Evolutionary conservation across 2,113 vertebrate genomes (phyloP), one percentile per base, ranked within the genome.

Genomic region (Pandion haliaetus): DNA sequence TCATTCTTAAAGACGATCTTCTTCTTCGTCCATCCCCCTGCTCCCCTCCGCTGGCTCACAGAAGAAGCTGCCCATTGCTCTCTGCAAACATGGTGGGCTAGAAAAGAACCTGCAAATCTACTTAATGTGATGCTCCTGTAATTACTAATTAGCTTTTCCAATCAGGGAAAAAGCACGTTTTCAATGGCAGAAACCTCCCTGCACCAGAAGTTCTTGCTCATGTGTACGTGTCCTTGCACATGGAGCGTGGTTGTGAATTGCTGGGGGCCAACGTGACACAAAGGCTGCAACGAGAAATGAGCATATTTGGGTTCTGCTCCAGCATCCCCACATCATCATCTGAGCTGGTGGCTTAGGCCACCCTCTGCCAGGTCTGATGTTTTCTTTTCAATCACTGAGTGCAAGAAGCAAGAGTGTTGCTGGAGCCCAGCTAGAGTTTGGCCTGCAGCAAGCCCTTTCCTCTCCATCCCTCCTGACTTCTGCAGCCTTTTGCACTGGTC

Each of bases 1-100:
- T 84, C 90, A 76, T 97, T 85, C 97, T 97, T 96, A 72, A 94
- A 97, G 96, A 90, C 8, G 9, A 47, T 67, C 28, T 80, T 85
- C 89, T 97, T n/a, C 54, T 42, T 13, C 3, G 2, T 82, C 80
- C 69, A 9, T 31, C 19, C 38, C 36, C 73, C 14, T 0, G 1
- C 57, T 70, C 44, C 73, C 19, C 61, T 40, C 36, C 2, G 6
- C 50, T 0, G 3, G 2, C 61, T 93, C 12, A 1, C 38, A 36
- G 73, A n/a, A 80, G 70, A 31, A 92, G 86, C 74, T 49, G 36
- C 38, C 36, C 62, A 49, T 72, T 8, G 32, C 52, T 72, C 66
- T 69, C 82, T 91, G 61, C 86, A 82, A 47, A 62, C 32, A 12
- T 0, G 2, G 14, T 8, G 66, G 57, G 73, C 67, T 85, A 71